Base-by-base conservation (phyloP, 2,797 vertebrate genomes). In the Tiaroga cobitis region DNA sequence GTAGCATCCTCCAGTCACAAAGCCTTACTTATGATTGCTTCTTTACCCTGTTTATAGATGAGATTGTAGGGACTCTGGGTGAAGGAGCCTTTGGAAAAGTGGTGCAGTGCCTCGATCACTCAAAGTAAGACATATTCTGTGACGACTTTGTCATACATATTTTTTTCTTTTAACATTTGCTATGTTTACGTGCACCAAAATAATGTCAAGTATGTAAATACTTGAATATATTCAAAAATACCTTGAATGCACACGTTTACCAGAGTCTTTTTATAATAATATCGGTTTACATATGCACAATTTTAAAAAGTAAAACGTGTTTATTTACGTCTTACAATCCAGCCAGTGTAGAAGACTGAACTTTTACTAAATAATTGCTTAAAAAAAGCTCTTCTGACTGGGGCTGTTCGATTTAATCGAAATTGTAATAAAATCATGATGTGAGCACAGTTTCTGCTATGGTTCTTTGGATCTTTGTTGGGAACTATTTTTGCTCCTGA, bases 11-110 rank as follows among this genome's bases (percentile, higher is more conserved):
- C 3, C 16, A 69, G 26, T 54, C 49, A 65, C 5, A 67, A 61
- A 81, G 73, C 18, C 59, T 13, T 54, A 18, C 79, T 87, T 61
- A 83, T 32, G 19, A 34, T 37, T 13, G 34, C 1, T 18, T 82
- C 24, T 83, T 80, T 80, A 61, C 85, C 73, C 90, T 95, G 56
- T 85, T 65, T 94, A 90, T 97, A 99, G 98, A 99, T 97, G 98
- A 99, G 95, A 97, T 99, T 95, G 92, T 99, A 94, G 95, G 95
- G 84, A 97, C 96, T 94, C 95, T 99, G 92, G 98, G 98, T 93
- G 98, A 99, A 96, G 98, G 98, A 92, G 98, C 98, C 92, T 99
- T 99, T 97, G 98, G 98, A 86, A 99, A 98, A 94, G 98, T 99
- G 6, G 97, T 97, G 41, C 97, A 99, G 90, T 99, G 98, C 91